Evolutionary conservation across 2,797 vertebrate species (phyloP).

Genomic region (Pygocentrus nattereri): DNA sequence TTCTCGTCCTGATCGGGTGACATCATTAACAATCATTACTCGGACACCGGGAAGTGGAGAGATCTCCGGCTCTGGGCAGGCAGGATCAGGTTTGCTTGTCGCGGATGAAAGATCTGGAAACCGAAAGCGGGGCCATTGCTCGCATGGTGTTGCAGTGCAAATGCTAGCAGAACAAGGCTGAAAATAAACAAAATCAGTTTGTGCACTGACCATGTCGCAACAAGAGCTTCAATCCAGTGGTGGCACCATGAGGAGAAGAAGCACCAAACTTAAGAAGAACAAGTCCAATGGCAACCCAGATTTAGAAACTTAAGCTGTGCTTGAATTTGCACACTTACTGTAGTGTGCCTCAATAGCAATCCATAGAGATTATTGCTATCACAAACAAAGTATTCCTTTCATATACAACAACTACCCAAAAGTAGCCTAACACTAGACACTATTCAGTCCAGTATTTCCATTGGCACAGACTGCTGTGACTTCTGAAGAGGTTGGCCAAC

Average conservation of each 20-base stretch:
- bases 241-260: not conserved
- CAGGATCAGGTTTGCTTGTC: slow-evolving; percentile 78
- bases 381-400: not conserved
- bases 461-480: not conserved
- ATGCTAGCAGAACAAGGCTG: slow-evolving; percentile 31
- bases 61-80: slow-evolving; percentile 74
- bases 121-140: slow-evolving; percentile 61
- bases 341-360: not conserved
- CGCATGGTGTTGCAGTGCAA: slow-evolving; percentile 58
- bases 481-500: not conserved
- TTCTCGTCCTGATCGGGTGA: slow-evolving; percentile 80
- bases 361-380: not conserved
- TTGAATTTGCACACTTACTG: not conserved
- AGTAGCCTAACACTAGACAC: not conserved
- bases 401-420: not conserved
- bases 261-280: not conserved
- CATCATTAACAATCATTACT: slow-evolving; percentile 86
- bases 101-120: slow-evolving; percentile 77
- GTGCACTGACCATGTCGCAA: too few relatives aligned
- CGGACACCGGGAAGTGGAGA: slow-evolving; percentile 80
- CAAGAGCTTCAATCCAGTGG: not conserved
- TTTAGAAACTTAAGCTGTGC: not conserved
- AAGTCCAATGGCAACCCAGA: not conserved
- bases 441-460: not conserved
- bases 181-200: slow-evolving; percentile 31